Evolutionary conservation across 2,113 vertebrate species (phyloP).

Genomic region (Campylomormyrus tamandua): DNA sequence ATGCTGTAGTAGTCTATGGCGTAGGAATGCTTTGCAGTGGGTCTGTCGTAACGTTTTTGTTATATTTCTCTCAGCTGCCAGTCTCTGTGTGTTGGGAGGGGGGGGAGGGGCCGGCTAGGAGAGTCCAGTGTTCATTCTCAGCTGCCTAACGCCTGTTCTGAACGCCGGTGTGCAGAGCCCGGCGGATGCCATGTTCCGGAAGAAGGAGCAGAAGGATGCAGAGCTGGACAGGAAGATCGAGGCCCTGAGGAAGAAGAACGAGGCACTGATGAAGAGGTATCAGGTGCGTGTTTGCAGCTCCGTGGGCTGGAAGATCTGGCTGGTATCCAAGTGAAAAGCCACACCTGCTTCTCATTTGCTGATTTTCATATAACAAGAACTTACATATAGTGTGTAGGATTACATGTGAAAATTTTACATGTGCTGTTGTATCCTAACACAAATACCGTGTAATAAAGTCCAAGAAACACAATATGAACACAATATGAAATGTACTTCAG

Average conservation of each 20-base stretch:
- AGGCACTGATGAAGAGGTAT: slow-evolving; percentile 83
- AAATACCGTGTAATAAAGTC: neutral
- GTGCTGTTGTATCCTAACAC: neutral
- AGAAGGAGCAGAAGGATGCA: slow-evolving; percentile 78
- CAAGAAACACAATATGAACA: neutral
- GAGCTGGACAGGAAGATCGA: slow-evolving; percentile 88
- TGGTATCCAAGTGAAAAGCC: neutral
- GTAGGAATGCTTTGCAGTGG: neutral
- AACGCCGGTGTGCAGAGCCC: slow-evolving; percentile 51
- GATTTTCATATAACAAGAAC: neutral
- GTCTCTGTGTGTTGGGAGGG: neutral
- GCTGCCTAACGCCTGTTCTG: too few relatives aligned
- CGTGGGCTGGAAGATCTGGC: neutral
- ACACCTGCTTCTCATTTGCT: neutral
- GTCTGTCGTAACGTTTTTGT: neutral
- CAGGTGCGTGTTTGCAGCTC: slow-evolving; percentile 61
- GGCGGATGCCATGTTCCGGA: slow-evolving; percentile 61
- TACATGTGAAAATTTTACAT: neutral
- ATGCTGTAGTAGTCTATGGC: neutral
- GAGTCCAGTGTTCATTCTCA: neutral
- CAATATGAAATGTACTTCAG: neutral
- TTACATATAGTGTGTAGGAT: neutral
- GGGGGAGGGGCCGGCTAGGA: neutral
- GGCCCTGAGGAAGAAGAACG: slow-evolving; percentile 87
- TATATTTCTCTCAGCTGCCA: neutral